A percentile compares a stretch with the other conserved stretches of the same genome.
phyloP scores from a whole-genome alignment of 2,113 vertebrate species.

The Perognathus longimembris region DNA sequence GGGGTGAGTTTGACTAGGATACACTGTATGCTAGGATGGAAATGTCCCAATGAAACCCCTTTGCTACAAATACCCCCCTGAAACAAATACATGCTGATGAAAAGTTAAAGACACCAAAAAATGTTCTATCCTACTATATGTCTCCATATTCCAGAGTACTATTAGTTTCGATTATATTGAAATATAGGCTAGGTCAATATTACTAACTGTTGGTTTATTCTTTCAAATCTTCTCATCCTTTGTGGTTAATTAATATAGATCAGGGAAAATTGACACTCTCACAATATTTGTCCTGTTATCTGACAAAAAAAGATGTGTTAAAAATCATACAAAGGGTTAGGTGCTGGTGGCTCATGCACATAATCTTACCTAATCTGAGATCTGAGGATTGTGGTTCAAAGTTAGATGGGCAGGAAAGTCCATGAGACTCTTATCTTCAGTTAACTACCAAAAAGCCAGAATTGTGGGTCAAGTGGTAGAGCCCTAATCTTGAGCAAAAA shows the following conservation, averaged over 20 bases:
- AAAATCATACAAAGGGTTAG: neutral
- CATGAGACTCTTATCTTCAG: too few relatives aligned
- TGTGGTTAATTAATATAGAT: neutral
- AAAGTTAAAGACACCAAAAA: neutral
- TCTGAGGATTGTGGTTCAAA: too few relatives aligned
- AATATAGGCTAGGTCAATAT: neutral
- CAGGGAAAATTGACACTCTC: conserved; percentile 24
- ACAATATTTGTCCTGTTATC: neutral
- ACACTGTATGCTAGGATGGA: too few relatives aligned
- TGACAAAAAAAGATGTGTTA: conserved; percentile 35
- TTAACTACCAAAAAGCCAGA: too few relatives aligned
- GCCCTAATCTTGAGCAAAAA: too few relatives aligned
- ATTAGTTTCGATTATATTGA: neutral
- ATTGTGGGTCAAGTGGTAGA: too few relatives aligned
- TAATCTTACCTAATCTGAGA: too few relatives aligned
- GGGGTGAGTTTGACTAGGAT: too few relatives aligned
- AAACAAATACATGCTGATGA: neutral
- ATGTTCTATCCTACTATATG: neutral
- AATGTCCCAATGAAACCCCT: too few relatives aligned
- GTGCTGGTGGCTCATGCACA: too few relatives aligned
- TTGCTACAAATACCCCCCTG: too few relatives aligned
- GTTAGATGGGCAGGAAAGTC: too few relatives aligned
- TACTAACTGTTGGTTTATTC: neutral
- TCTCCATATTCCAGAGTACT: neutral
- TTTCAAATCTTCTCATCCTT: conserved; percentile 33